These are phyloP conservation scores for Pelodiscus sinensis DNA, from an alignment of 2,113 vertebrate species.

Conservation along the genomic window DNA sequence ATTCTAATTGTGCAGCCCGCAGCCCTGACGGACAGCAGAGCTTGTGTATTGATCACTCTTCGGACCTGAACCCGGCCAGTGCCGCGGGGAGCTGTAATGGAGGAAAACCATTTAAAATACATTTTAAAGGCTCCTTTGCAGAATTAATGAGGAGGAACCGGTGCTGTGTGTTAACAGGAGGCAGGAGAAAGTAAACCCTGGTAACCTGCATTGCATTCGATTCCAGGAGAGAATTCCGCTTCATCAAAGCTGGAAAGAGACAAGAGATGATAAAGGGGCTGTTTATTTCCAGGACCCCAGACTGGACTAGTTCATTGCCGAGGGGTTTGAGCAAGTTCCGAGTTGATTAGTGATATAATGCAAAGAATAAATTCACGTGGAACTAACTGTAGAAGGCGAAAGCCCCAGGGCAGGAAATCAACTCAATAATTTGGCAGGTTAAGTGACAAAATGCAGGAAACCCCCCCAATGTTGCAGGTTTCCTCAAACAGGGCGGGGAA, in stretches of 20 bases:
- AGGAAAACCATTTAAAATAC: constrained; percentile 60
- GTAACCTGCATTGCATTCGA: constrained; percentile 1
- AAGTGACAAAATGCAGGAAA: not conserved
- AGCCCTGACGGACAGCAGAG: constrained; percentile 40
- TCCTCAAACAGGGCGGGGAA: not conserved
- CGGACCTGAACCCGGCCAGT: constrained; percentile 65
- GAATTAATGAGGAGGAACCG: constrained; percentile 54
- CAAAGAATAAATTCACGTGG: not conserved
- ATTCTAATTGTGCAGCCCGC: constrained; percentile 71
- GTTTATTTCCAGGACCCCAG: not conserved
- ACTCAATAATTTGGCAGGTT: not conserved
- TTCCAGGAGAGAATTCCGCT: constrained; percentile 28
- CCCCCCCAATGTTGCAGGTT: not conserved
- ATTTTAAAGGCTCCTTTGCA: constrained; percentile 56
- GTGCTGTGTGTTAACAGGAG: constrained; percentile 27
- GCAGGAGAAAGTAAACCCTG: constrained; percentile 44
- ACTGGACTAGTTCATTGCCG: not conserved
- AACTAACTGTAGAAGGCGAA: not conserved
- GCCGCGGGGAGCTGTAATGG: constrained; percentile 45
- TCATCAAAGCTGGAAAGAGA: constrained; percentile 13
- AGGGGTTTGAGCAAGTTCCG: not conserved
- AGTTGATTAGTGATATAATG: not conserved
- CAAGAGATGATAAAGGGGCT: not conserved
- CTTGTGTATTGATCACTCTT: constrained; percentile 70
- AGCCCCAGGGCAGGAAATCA: not conserved